These are phyloP conservation scores for Halcyon leucocephala DNA, from an alignment of 2,797 vertebrate species.

Conservation along the genomic window DNA sequence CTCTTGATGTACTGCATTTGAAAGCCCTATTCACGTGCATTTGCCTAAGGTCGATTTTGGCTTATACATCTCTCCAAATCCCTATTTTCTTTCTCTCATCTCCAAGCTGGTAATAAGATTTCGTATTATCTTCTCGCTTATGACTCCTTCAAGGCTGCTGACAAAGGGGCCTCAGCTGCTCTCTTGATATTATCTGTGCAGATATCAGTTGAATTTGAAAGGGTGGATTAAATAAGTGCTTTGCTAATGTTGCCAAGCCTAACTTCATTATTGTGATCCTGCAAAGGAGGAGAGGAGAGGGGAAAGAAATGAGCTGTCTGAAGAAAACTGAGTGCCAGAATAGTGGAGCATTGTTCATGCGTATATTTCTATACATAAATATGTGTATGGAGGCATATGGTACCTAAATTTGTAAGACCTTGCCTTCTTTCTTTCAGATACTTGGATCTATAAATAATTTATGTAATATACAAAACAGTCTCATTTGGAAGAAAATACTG, in stretches of 20 bases:
- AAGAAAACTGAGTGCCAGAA: not conserved
- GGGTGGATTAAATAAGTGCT: conserved; percentile 44
- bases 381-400: conserved; percentile 3
- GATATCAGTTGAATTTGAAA: conserved; percentile 51
- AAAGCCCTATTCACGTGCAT: not conserved
- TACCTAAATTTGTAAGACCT: conserved; percentile 1
- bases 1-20: not conserved
- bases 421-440: conserved; percentile 8
- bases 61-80: not conserved
- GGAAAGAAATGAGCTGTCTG: conserved; percentile 7
- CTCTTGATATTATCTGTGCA: conserved; percentile 13
- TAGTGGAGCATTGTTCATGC: not conserved
- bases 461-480: not conserved
- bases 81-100: not conserved
- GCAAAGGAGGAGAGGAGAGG: not conserved
- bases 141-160: conserved; percentile 24
- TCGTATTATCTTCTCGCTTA: conserved; percentile 42
- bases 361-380: conserved; percentile 18
- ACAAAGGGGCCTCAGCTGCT: conserved; percentile 32
- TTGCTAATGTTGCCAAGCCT: conserved; percentile 28
- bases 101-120: conserved; percentile 49
- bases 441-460: too few species aligned
- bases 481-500: not conserved
- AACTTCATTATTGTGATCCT: conserved; percentile 29
- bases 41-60: conserved; percentile 5